phyloP scores from a whole-genome alignment of 2,113 vertebrate species.

The Gallinago media region DNA sequence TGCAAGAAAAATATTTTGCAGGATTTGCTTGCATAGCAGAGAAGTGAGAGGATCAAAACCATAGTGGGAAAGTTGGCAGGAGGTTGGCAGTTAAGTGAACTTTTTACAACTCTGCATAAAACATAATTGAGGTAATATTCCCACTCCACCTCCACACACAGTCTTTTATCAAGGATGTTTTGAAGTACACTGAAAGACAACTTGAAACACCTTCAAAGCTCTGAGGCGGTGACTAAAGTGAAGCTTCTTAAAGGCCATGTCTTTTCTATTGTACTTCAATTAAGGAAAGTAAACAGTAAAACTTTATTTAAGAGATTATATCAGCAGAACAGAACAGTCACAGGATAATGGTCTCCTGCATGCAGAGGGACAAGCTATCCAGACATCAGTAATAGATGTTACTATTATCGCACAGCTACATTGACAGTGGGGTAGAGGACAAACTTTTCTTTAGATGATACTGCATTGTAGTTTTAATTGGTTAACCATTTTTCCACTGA shows the following conservation, averaged over 20 bases:
- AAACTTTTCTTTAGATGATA: slow-evolving; percentile 33
- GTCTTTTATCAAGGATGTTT: slow-evolving; percentile 38
- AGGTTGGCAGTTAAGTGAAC: not conserved
- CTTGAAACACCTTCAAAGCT: slow-evolving; percentile 59
- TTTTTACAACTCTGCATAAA: not conserved
- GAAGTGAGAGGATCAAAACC: not conserved
- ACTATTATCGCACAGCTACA: not conserved
- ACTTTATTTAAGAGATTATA: slow-evolving; percentile 60
- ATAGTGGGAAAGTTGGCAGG: not conserved
- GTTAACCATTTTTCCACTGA: not conserved
- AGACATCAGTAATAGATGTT: not conserved
- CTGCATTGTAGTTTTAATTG: slow-evolving; percentile 1
- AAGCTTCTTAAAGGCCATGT: not conserved
- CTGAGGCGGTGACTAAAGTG: slow-evolving; percentile 13
- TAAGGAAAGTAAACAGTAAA: slow-evolving; percentile 64
- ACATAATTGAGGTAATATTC: not conserved
- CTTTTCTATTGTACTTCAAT: slow-evolving; percentile 53
- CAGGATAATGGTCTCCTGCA: slow-evolving; percentile 25
- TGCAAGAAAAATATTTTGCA: not conserved
- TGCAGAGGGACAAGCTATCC: slow-evolving; percentile 11
- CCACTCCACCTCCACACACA: not conserved
- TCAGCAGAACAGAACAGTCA: slow-evolving; percentile 32
- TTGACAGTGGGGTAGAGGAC: not conserved
- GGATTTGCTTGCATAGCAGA: not conserved
- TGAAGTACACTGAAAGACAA: slow-evolving; percentile 56